Evolutionary conservation across 2,797 vertebrate species (phyloP), one percentile per base, ranked within the genome.

Genomic region (Falco novaeseelandiae): DNA sequence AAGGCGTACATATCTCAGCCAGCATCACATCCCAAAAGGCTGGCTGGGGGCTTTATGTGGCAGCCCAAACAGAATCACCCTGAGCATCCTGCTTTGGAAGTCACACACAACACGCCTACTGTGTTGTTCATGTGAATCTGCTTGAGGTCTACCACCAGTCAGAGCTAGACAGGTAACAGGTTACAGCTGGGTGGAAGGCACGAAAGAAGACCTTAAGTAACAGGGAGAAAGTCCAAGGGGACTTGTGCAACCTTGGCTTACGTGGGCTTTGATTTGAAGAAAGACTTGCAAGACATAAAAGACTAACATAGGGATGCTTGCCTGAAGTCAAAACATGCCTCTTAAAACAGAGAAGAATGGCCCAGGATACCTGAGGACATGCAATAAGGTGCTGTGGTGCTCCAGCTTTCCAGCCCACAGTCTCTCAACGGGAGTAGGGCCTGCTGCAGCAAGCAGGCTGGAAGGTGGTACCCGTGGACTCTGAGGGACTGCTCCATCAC

Each of bases 51-150:
- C 11, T 67, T 80, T 59, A 27, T 48, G 6, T 49, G 14, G 8
- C 36, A n/a, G 29, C 34, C 25, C 6, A 10, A 87, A 52, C 8
- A 52, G 57, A 79, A 73, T 22, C 25, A 52, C 22, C 8, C 38
- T 46, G 40, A 73, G 14, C 44, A 76, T 49, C 13, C 12, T 9
- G 8, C 66, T 83, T 57, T 14, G 30, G 52, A 80, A 83, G 25
- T 3, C 0, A 0, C n/a, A 58, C 23, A 10, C n/a, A 65, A 29
- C 5, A 30, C 18, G 59, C 21, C 22, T 54, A 34, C 34, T 38
- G 10, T 17, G 17, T 18, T 54, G 48, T 19, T 72, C 40, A n/a
- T n/a, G 40, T 46, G 59, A 58, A 38, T 34, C 21, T 51, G 7
- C 40, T 4, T 48, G 62, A 79, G 32, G 14, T 42, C 14, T 65